phyloP scores from a whole-genome alignment of 1,140 invertebrate species.

The Macrobrachium nipponense region DNA sequence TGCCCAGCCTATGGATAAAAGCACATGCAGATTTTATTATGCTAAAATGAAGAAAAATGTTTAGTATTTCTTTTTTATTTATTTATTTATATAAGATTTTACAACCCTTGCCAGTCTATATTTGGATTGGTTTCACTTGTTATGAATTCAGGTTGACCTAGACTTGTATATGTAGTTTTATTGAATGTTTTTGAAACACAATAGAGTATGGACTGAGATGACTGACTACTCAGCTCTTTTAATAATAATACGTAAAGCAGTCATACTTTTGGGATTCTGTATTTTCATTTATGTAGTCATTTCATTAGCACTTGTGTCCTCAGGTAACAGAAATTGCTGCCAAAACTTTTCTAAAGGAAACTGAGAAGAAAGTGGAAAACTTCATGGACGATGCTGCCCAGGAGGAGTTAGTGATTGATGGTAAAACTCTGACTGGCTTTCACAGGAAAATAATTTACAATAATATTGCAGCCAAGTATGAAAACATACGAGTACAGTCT shows the following conservation, averaged over 20 bases:
- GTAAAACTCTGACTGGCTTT: slow-evolving; percentile 33
- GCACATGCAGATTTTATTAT: too few species aligned
- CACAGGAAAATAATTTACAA: slow-evolving; percentile 52
- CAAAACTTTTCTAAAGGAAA: slow-evolving; percentile 43
- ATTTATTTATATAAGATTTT: too few species aligned
- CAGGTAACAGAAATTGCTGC: slow-evolving; percentile 47
- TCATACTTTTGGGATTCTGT: background rate
- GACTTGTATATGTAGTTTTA: too few species aligned
- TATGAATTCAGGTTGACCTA: too few species aligned
- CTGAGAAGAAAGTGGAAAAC: slow-evolving; percentile 43
- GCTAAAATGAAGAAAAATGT: too few species aligned
- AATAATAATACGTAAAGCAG: background rate
- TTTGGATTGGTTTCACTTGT: too few species aligned
- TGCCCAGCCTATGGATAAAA: too few species aligned
- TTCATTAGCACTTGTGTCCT: background rate
- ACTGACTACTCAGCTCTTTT: too few species aligned
- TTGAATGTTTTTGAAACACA: too few species aligned
- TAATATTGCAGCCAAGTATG: slow-evolving; percentile 44
- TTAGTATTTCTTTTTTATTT: too few species aligned
- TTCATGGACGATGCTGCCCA: slow-evolving; percentile 19
- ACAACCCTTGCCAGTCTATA: too few species aligned
- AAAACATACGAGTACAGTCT: slow-evolving; percentile 33
- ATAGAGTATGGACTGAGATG: too few species aligned
- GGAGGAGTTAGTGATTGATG: slow-evolving; percentile 19
- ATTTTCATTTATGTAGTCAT: background rate